A percentile compares a stretch with the other conserved stretches of the same genome.
Evolutionary conservation across 2,888 invertebrate species (phyloP).

Genomic region (Apamea epomidion): DNA sequence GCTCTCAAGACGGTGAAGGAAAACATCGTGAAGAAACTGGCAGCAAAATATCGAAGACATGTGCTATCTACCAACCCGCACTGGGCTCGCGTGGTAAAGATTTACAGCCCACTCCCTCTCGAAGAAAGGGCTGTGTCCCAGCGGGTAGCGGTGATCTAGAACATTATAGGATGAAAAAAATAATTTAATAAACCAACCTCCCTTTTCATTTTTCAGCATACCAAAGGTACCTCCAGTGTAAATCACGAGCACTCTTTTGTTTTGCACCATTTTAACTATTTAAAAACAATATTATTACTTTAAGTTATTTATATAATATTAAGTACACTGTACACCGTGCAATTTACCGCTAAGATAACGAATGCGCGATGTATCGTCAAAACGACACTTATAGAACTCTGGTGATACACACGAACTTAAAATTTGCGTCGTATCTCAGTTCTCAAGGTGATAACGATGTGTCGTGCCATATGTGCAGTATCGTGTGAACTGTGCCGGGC

Average conservation of each 20-base stretch:
- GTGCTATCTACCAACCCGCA: neutral
- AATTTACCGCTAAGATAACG: conserved; percentile 15
- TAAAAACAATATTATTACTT: neutral
- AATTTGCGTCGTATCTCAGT: conserved; percentile 7
- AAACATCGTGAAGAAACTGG: neutral
- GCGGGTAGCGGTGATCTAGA: too few relatives aligned
- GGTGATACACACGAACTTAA: conserved; percentile 22
- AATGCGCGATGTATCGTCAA: conserved; percentile 13
- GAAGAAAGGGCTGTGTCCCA: too few relatives aligned
- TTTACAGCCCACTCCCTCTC: neutral
- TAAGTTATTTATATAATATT: neutral
- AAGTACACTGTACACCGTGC: conserved; percentile 7
- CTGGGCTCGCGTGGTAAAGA: neutral
- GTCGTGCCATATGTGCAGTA: conserved; percentile 15
- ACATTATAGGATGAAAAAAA: too few relatives aligned
- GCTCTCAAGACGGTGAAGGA: neutral
- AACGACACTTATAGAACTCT: neutral
- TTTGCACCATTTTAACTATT: conserved; percentile 72
- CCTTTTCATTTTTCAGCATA: conserved; percentile 95
- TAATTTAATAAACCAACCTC: conserved; percentile 90
- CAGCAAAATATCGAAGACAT: neutral
- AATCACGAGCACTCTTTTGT: conserved; percentile 86
- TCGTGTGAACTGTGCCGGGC: conserved; percentile 43
- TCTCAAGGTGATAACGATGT: conserved; percentile 20
- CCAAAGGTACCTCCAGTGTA: conserved; percentile 99